Evolutionary conservation across 2,888 invertebrate species (phyloP).

Genomic region (Amiota mariae): DNA sequence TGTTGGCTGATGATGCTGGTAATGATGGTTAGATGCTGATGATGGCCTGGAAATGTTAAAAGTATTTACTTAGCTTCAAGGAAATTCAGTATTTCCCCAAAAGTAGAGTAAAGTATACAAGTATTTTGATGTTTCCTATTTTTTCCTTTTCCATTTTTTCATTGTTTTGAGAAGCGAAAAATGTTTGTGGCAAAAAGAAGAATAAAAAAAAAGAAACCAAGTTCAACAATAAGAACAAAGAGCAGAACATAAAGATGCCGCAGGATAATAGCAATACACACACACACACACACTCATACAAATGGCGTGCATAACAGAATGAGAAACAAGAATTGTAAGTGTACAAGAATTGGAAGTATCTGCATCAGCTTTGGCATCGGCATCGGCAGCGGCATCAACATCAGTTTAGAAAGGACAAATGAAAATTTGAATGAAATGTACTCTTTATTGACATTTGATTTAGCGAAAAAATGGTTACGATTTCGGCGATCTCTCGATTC

Average conservation of each 20-base stretch:
- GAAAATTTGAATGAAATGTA: conserved; percentile 59
- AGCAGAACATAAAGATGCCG: no score
- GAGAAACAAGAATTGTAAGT: neutral
- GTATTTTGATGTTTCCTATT: neutral
- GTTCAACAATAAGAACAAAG: neutral
- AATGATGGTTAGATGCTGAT: no score
- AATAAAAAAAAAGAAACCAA: conserved; percentile 3
- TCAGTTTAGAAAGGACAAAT: no score
- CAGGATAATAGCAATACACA: neutral
- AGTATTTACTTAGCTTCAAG: conserved; percentile 66
- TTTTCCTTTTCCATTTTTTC: no score
- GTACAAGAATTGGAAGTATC: no score
- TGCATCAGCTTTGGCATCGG: neutral
- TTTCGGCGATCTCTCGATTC: no score
- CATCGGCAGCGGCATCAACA: neutral
- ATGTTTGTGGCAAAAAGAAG: neutral
- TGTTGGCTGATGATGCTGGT: no score
- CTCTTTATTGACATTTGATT: conserved; percentile 67
- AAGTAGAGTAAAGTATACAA: neutral
- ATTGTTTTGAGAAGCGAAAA: neutral
- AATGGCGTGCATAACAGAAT: no score
- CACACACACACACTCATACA: neutral
- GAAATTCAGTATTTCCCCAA: conserved; percentile 66
- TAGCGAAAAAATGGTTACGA: conserved; percentile 37
- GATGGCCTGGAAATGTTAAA: conserved; percentile 52